phyloP scores from a whole-genome alignment of 2,888 invertebrate species.

The Allygus modestus region DNA sequence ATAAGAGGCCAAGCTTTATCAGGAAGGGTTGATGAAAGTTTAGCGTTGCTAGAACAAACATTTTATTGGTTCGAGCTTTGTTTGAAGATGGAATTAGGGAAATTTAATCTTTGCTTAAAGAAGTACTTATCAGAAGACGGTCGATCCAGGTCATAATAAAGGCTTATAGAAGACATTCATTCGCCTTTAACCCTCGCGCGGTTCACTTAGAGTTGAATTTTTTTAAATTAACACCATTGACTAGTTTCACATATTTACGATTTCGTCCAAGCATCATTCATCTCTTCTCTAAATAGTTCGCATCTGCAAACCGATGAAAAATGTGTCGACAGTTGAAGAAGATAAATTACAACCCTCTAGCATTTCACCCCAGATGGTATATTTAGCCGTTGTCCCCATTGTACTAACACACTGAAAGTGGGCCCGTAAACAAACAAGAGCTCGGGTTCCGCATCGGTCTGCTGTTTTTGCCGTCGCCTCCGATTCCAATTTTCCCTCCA shows the following conservation, averaged over 20 bases:
- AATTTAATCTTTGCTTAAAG: too few relatives aligned
- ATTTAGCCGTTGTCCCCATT: constrained; percentile 46
- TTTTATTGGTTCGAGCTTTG: too few relatives aligned
- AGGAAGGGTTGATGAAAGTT: too few relatives aligned
- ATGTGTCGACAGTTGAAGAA: constrained; percentile 36
- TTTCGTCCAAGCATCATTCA: background rate
- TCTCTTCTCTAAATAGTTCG: background rate
- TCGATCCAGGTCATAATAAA: too few relatives aligned
- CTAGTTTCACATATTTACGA: too few relatives aligned
- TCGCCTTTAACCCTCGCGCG: too few relatives aligned
- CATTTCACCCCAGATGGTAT: constrained; percentile 17
- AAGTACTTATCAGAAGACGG: too few relatives aligned
- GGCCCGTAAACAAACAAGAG: constrained; percentile 41
- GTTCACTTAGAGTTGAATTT: too few relatives aligned
- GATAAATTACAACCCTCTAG: constrained; percentile 26
- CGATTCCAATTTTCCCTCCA: constrained; percentile 33
- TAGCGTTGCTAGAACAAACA: too few relatives aligned
- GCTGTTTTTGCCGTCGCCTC: constrained; percentile 38
- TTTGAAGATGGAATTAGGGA: too few relatives aligned
- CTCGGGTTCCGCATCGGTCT: constrained; percentile 6
- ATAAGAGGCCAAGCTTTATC: too few relatives aligned
- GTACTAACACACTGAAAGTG: constrained; percentile 27
- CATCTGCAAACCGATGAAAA: constrained; percentile 15
- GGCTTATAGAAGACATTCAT: too few relatives aligned
- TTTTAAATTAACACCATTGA: background rate